Conservation (phyloP, 1,140 invertebrate species). For the Magallana gigas region DNA sequence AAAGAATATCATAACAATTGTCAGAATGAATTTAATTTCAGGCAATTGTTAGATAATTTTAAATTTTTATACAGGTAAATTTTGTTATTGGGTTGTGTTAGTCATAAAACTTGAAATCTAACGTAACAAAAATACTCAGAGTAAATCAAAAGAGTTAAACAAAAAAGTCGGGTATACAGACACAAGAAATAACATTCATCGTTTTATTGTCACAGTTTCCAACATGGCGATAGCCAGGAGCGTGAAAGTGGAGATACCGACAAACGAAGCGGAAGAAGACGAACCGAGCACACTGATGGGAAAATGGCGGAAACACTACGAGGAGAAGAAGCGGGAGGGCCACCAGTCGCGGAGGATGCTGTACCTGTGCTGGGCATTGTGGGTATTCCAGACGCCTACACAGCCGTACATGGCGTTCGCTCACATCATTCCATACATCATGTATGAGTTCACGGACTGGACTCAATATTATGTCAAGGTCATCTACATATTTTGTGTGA, state of each 20-base stretch:
- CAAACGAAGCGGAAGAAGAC: neutral
- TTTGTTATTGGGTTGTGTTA: too few relatives aligned
- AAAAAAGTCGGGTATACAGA: too few relatives aligned
- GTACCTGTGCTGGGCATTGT: constrained; percentile 28
- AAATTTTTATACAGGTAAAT: too few relatives aligned
- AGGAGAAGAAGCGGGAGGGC: constrained; percentile 10
- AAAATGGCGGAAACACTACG: neutral
- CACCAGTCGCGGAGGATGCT: neutral
- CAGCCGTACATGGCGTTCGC: constrained; percentile 60
- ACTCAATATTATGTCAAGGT: constrained; percentile 64
- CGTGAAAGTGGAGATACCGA: neutral
- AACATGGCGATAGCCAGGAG: constrained; percentile 16
- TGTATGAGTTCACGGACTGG: constrained; percentile 57
- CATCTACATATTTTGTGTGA: constrained; percentile 54
- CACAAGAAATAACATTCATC: too few relatives aligned
- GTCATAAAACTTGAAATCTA: too few relatives aligned
- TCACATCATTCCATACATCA: constrained; percentile 61
- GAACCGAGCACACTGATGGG: neutral
- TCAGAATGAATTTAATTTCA: too few relatives aligned
- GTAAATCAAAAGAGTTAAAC: too few relatives aligned
- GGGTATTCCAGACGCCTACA: constrained; percentile 59
- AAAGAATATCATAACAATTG: too few relatives aligned
- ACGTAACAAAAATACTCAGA: too few relatives aligned
- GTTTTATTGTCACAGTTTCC: neutral
- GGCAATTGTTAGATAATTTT: too few relatives aligned